Evolutionary conservation across 2,888 invertebrate species (phyloP).

Genomic region (Tetramorium bicarinatum): DNA sequence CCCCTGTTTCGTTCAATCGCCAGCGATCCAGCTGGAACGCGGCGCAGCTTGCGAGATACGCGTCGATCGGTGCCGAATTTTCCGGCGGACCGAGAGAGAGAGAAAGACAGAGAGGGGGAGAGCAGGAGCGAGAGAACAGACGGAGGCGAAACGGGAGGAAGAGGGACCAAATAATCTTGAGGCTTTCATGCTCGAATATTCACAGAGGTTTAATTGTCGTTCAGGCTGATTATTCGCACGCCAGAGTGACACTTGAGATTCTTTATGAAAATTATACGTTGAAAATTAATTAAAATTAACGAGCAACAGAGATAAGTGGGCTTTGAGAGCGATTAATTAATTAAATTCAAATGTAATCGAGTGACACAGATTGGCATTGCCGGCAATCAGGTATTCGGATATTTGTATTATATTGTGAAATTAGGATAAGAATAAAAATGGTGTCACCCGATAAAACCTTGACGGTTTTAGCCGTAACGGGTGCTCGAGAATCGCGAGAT

Average conservation of each 20-base stretch:
- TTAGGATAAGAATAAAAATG: slow-evolving; percentile 15
- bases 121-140: background rate
- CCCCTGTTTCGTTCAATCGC: slow-evolving; percentile 63
- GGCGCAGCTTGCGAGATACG: slow-evolving; percentile 24
- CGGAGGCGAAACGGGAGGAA: background rate
- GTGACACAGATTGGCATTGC: background rate
- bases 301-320: no score
- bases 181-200: background rate
- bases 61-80: slow-evolving; percentile 53
- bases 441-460: background rate
- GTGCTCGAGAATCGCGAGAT: background rate
- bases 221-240: background rate
- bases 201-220: background rate
- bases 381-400: background rate
- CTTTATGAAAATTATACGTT: background rate
- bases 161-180: slow-evolving; percentile 11
- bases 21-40: slow-evolving; percentile 66
- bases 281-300: background rate
- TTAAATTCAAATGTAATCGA: background rate
- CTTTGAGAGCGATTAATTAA: background rate
- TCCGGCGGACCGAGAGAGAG: slow-evolving; percentile 16
- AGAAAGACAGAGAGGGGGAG: background rate
- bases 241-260: background rate
- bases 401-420: background rate
- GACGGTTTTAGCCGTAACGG: background rate